phyloP scores from a whole-genome alignment of 2,113 vertebrate species.

The Hepsetus odoe region DNA sequence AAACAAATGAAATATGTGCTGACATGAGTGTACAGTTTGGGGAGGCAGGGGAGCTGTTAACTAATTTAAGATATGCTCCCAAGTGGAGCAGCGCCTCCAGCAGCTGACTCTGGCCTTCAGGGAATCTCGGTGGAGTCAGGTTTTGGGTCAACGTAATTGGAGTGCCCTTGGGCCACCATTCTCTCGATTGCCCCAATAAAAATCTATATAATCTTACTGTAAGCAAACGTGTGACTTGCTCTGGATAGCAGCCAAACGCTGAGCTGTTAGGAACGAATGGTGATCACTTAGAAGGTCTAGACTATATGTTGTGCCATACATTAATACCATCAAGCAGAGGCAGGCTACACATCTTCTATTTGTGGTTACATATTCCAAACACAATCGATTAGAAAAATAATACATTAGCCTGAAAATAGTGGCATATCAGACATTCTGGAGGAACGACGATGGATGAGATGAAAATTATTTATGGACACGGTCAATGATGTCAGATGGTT shows the following conservation, averaged over 20 bases:
- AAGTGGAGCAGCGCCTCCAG: slow-evolving; percentile 10
- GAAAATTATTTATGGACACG: background rate
- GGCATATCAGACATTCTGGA: slow-evolving; percentile 65
- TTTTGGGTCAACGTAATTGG: slow-evolving; percentile 44
- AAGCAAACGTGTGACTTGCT: slow-evolving; percentile 50
- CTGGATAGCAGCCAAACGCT: slow-evolving; percentile 56
- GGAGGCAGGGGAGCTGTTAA: slow-evolving; percentile 42
- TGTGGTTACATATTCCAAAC: slow-evolving; percentile 69
- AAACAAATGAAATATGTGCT: slow-evolving; percentile 44
- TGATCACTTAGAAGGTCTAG: slow-evolving; percentile 68
- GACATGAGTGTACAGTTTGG: slow-evolving; percentile 17
- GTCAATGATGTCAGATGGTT: slow-evolving; percentile 1
- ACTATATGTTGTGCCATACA: slow-evolving; percentile 62
- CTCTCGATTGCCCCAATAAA: slow-evolving; percentile 40
- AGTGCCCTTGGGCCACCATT: slow-evolving; percentile 43
- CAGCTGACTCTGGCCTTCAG: slow-evolving; percentile 18
- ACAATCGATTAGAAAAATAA: slow-evolving; percentile 70
- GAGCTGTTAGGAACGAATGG: slow-evolving; percentile 63
- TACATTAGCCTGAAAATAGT: slow-evolving; percentile 69
- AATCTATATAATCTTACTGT: slow-evolving; percentile 53
- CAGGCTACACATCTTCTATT: slow-evolving; percentile 71
- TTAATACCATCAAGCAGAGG: slow-evolving; percentile 69
- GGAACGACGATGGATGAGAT: slow-evolving; percentile 56
- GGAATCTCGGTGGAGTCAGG: slow-evolving; percentile 10
- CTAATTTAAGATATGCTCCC: slow-evolving; percentile 45